Evolutionary conservation across 2,113 vertebrate genomes (phyloP), one percentile per base, ranked within the genome.

Genomic region (Tenebrosternarchus preto): DNA sequence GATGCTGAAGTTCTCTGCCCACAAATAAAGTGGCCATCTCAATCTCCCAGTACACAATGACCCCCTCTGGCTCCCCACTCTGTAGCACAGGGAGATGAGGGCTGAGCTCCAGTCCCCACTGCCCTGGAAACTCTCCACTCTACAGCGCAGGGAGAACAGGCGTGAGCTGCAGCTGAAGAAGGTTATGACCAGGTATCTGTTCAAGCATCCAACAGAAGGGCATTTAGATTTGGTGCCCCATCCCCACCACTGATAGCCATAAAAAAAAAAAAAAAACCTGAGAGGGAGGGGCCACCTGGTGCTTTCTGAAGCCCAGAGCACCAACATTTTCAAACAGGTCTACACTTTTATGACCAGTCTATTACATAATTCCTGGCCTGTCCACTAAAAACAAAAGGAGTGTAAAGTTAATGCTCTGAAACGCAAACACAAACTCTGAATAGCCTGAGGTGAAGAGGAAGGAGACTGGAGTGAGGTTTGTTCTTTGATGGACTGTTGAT

Each of bases 401-500:
- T 88, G 88, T 92, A 90, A 93, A 93, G 90, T 92, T 92, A 92
- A 93, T 84, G 88, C 87, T 83, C 84, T 81, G 88, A 92, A 93
- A 93, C 90, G 64, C 89, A 91, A 91, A 92, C 87, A 90, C 85
- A 87, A 80, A 76, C 87, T 79, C 4, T 69, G 81, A 82, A 83
- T 86, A 78, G 82, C 43, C 57, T 71, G 31, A 73, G 56, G 82
- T 31, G 73, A 66, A 80, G 86, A 39, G 31, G 83, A 88, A 82
- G 74, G 80, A 85, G 80, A 82, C 77, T 68, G 67, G 53, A 80
- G 61, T 20, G 19, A 17, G 39, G 80, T 80, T 85, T 82, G 72
- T 60, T 82, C 73, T 86, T 77, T 78, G 82, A 80, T 82, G 67
- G 85, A 86, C 56, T 31, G 63, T 78, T 78, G 61, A 87, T 83